Base-by-base conservation (phyloP, 2,113 vertebrate species). In the Oenanthe melanoleuca region DNA sequence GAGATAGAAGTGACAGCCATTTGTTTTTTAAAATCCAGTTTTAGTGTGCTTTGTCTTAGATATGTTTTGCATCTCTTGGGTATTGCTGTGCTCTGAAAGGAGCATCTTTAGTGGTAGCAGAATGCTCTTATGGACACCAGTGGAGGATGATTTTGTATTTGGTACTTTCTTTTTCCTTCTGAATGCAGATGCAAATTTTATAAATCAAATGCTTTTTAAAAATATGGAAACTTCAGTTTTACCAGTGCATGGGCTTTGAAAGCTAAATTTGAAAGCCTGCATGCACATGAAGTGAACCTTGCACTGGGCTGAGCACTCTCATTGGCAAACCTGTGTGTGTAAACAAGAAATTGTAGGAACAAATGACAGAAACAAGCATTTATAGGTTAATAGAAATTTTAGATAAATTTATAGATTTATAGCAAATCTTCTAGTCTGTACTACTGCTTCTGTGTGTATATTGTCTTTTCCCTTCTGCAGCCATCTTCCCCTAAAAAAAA, bases 401-500 rank as follows among this genome's bases (percentile, higher is more conserved):
- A 21, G 18, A 21, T 45, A 45, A 45, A 45, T 45, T 21, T 45
- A 45, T 45, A 45, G 44, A 45, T 45, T 45, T 45, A 28, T 15
- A 84, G 60, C 60, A 81, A 31, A 44, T n/a, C 9, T 47, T 53
- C 42, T 53, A 28, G 8, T 82, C 49, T 24, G 3, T 55, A 8
- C 24, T 74, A 0, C 29, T 78, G 2, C 12, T 56, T 37, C 9
- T n/a, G 6, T 45, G 8, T 71, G 37, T 56, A 5, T 9, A 6
- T 19, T 55, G 6, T 49, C 19, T 33, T 77, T 38, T 42, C 14
- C 25, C 14, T 79, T 52, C 15, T 8, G 14, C 50, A 18, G 40
- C 8, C 4, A 4, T 11, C 8, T 2, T 2, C 1, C 1, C 21
- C 1, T 3, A 4, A 55, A 53, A 44, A 38, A 23, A 70, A 33